Evolutionary conservation across 2,888 invertebrate genomes (phyloP).

Genomic region (Sinohyriopsis cumingii): DNA sequence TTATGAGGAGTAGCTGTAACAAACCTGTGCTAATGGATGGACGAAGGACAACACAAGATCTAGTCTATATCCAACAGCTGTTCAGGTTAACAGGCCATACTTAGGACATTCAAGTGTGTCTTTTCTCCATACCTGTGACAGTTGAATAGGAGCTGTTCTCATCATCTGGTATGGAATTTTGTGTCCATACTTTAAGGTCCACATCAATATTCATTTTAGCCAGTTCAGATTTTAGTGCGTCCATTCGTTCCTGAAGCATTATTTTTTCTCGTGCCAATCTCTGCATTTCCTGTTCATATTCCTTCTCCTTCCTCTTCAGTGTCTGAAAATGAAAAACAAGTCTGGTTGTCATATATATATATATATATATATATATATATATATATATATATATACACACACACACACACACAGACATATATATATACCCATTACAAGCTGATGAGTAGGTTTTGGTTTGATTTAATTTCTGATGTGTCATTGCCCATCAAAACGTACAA

Average conservation of each 20-base stretch:
- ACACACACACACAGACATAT: no score
- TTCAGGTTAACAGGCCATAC: no score
- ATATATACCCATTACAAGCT: no score
- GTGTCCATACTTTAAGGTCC: slow-evolving; percentile 45
- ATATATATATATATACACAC: no score
- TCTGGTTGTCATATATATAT: no score
- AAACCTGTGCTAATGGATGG: not conserved
- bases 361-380: no score
- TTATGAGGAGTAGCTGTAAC: no score
- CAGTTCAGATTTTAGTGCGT: slow-evolving; percentile 46
- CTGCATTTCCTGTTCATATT: slow-evolving; percentile 58
- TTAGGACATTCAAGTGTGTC: no score
- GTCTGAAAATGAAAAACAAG: slow-evolving; percentile 32
- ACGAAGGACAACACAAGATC: not conserved
- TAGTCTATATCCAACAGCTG: no score
- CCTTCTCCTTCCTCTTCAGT: slow-evolving; percentile 56
- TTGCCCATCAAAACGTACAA: no score
- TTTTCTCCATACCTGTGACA: slow-evolving; percentile 54
- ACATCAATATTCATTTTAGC: slow-evolving; percentile 57
- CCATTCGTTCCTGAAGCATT: slow-evolving; percentile 48
- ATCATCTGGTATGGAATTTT: slow-evolving; percentile 25
- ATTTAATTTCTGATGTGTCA: no score
- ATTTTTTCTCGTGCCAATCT: slow-evolving; percentile 53
- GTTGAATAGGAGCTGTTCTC: slow-evolving; percentile 57
- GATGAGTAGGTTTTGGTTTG: no score